Conservation (phyloP, 2,888 invertebrate species). For the Gari tellinella region DNA sequence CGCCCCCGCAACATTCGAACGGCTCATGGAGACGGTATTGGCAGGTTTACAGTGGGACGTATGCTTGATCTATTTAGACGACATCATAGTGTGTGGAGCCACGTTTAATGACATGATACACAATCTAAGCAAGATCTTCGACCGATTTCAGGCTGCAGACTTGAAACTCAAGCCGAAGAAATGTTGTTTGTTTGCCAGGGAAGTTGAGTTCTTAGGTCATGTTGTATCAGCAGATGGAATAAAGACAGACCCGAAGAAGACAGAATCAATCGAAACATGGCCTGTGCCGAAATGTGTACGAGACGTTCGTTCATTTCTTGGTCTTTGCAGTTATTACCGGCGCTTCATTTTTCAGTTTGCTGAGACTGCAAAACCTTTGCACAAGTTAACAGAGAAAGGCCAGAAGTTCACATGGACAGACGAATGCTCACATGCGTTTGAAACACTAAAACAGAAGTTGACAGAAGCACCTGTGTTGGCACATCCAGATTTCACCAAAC, state of each 20-base stretch:
- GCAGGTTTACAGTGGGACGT: no score
- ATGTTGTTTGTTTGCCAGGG: no score
- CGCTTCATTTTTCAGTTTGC: constrained; percentile 39
- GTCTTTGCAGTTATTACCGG: constrained; percentile 53
- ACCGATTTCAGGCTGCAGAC: constrained; percentile 30
- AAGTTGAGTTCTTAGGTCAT: no score
- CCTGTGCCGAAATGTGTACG: constrained; percentile 26
- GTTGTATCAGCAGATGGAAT: no score
- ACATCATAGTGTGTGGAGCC: constrained; percentile 41
- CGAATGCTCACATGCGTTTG: constrained; percentile 41
- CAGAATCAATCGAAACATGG: constrained; percentile 19
- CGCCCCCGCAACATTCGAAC: no score
- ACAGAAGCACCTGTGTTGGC: constrained; percentile 32
- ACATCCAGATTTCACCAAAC: constrained; percentile 27
- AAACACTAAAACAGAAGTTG: constrained; percentile 22
- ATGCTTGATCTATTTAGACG: constrained; percentile 48
- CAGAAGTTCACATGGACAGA: constrained; percentile 36
- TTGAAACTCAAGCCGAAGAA: constrained; percentile 49
- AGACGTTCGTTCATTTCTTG: no score
- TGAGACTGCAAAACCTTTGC: no score
- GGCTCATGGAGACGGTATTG: no score
- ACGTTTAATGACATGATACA: constrained; percentile 47
- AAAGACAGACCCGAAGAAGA: constrained; percentile 21
- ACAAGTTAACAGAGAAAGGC: no score
- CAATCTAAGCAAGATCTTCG: constrained; percentile 44